phyloP scores from a whole-genome alignment of 2,888 invertebrate genomes.

The Eupithecia abbreviata region DNA sequence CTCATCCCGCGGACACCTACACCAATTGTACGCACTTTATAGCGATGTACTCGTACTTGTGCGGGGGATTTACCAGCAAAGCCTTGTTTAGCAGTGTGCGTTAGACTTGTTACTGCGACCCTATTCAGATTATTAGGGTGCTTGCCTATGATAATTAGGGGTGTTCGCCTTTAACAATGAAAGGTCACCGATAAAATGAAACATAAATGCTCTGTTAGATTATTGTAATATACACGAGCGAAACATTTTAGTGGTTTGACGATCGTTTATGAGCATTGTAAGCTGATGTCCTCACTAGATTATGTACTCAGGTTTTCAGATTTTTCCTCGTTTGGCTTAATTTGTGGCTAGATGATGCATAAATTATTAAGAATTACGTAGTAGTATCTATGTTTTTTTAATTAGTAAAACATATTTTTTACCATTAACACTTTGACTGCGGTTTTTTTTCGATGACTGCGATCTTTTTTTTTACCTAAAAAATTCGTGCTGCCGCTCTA shows the following conservation, averaged over 20 bases:
- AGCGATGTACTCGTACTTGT: slow-evolving; percentile 41
- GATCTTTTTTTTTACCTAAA: no score
- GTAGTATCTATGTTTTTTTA: background rate
- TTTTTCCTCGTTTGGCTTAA: background rate
- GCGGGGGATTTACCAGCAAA: slow-evolving; percentile 36
- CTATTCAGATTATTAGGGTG: slow-evolving; percentile 57
- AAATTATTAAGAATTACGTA: background rate
- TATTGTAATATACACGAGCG: background rate
- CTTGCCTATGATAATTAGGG: slow-evolving; percentile 53
- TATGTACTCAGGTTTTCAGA: background rate
- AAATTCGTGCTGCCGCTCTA: no score
- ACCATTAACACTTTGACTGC: no score
- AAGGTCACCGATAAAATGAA: background rate
- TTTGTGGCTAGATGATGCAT: background rate
- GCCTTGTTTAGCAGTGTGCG: slow-evolving; percentile 43
- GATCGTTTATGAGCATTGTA: background rate
- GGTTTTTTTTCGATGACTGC: no score
- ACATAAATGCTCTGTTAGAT: slow-evolving; percentile 6
- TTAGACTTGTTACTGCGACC: slow-evolving; percentile 46
- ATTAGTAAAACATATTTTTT: background rate
- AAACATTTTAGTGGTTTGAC: background rate
- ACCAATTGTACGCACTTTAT: slow-evolving; percentile 77
- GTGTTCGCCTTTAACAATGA: slow-evolving; percentile 34
- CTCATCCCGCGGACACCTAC: slow-evolving; percentile 83
- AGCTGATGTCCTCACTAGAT: background rate